A percentile compares a stretch with the other conserved stretches of the same genome.
Conservation (phyloP, 2,113 vertebrate genomes). For the Corythaeola cristata region DNA sequence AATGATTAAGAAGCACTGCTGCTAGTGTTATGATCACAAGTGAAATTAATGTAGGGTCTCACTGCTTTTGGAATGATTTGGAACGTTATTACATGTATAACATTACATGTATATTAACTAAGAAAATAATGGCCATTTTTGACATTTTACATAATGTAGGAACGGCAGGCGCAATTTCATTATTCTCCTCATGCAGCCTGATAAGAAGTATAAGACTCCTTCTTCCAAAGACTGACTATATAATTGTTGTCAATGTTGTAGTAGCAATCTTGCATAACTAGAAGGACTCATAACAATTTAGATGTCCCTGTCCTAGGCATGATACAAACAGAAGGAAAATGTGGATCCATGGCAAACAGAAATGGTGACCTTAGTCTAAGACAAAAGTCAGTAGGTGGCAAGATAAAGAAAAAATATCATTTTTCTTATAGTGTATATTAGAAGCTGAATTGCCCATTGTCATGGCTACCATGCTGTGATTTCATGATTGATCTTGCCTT, state of each 20-base stretch:
- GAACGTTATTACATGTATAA: neutral
- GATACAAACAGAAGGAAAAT: neutral
- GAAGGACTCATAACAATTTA: neutral
- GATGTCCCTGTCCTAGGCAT: neutral
- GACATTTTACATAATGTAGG: neutral
- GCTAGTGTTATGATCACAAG: neutral
- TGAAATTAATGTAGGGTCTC: neutral
- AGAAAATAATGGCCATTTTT: neutral
- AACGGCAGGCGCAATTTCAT: neutral
- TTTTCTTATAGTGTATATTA: neutral
- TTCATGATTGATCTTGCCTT: neutral
- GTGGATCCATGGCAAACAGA: neutral
- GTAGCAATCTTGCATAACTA: neutral
- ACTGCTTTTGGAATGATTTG: neutral
- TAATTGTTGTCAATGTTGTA: neutral
- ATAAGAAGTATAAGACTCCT: neutral
- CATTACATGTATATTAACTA: neutral
- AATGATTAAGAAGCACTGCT: slow-evolving; percentile 6
- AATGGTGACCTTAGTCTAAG: neutral
- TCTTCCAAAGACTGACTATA: neutral
- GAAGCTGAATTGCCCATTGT: neutral
- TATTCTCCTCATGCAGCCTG: neutral
- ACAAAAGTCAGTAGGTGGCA: neutral
- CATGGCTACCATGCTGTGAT: neutral
- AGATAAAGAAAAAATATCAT: neutral